Percentiles rank a stretch among this genome's conserved stretches.
Evolutionary conservation across 2,797 vertebrate genomes (phyloP).

Genomic region (Rallus crepitans): DNA sequence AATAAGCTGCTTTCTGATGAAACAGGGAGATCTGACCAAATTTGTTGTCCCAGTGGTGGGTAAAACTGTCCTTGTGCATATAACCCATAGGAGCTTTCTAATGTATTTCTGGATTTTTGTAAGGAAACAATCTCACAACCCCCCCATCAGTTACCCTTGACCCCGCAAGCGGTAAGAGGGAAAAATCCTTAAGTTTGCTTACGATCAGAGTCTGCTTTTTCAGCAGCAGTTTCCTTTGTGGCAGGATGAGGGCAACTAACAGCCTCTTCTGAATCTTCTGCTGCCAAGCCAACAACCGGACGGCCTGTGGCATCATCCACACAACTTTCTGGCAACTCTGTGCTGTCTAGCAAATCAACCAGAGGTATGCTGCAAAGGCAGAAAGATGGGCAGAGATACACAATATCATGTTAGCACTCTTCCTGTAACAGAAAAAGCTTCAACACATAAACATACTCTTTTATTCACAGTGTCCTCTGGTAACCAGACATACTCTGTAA

Average conservation of each 20-base stretch:
- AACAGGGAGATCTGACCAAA: neutral
- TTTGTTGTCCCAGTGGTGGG: neutral
- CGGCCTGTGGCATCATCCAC: conserved; percentile 78
- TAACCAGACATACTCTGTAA: neutral
- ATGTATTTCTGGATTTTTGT: neutral
- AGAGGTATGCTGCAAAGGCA: conserved; percentile 81
- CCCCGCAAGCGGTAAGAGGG: neutral
- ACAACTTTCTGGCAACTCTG: conserved; percentile 86
- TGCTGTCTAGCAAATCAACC: conserved; percentile 78
- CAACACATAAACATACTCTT: neutral
- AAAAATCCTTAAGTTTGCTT: conserved; percentile 24
- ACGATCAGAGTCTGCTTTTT: conserved; percentile 55
- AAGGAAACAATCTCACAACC: neutral
- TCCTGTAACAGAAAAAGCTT: neutral
- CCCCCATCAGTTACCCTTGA: neutral
- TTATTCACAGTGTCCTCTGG: neutral
- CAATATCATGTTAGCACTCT: neutral
- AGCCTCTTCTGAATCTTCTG: conserved; percentile 73
- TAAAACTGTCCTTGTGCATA: neutral
- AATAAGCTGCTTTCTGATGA: neutral
- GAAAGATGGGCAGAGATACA: conserved; percentile 16
- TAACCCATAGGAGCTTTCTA: neutral
- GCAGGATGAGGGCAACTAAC: conserved; percentile 52
- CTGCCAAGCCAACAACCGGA: conserved; percentile 65
- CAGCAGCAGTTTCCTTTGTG: conserved; percentile 48